Evolutionary conservation across 2,113 vertebrate species (phyloP), one percentile per base, ranked within the genome.

Genomic region (Dasyurus viverrinus): DNA sequence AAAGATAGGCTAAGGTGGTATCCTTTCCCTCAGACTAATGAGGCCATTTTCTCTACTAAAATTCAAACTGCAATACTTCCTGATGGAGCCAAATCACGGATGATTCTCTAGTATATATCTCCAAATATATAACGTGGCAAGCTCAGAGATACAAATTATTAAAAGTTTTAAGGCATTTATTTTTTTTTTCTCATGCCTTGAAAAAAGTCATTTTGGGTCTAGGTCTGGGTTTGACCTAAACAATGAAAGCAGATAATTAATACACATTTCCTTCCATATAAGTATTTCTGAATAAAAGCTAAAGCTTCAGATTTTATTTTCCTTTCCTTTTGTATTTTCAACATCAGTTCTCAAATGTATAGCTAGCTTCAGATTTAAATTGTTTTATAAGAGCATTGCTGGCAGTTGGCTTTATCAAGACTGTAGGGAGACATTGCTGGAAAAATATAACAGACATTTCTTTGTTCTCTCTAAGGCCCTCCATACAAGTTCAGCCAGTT

Each of bases 381-480:
- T 92, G 91, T 94, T 96, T 96, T n/a, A 95, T 84, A 92, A 95
- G 48, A 96, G 90, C 95, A 95, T 42, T 91, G 93, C 89, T 92
- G 89, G 95, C 90, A 89, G 90, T 54, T 84, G 94, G 92, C 92
- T 95, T 94, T 92, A 94, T 94, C 89, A 47, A 55, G 53, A 93
- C 93, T 92, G 94, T 36, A 84, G 53, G 94, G 90, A 92, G 30
- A 46, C 19, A 90, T 90, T 54, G 47, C 60, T 90, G 52, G 57
- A 93, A 91, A 95, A 94, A 92, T 24, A 25, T 19, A 94, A 68
- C 47, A 92, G 91, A 92, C 76, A 52, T 84, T 84, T n/a, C 90
- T 95, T 93, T 94, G 95, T 94, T 97, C 95, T 96, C 97, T 97
- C 93, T 11, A 92, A 94, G 91, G 97, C 47, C 96, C 93, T 96